A percentile compares a stretch with the other conserved stretches of the same genome.
Conservation (phyloP, 2,113 vertebrate genomes). For the Spea multiplicata region DNA sequence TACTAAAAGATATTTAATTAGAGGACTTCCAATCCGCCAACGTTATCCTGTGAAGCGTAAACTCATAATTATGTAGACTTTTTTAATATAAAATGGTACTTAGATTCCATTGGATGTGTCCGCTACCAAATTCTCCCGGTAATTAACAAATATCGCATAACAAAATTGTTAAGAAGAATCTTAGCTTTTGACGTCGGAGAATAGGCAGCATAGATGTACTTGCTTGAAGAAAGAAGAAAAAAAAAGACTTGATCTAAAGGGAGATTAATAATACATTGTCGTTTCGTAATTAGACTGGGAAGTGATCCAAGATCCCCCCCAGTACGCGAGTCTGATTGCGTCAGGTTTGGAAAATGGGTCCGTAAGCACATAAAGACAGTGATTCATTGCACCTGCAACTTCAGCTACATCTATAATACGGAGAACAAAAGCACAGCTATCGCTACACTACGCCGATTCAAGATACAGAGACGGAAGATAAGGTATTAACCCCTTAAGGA, state of each 20-base stretch:
- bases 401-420: not conserved
- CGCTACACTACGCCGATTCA: not conserved
- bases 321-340: slow-evolving; percentile 28
- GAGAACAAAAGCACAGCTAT: not conserved
- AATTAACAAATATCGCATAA: not conserved
- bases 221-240: slow-evolving; percentile 14
- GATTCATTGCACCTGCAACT: slow-evolving; percentile 38
- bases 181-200: not conserved
- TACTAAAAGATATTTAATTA: too few relatives aligned
- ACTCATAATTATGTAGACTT: too few relatives aligned
- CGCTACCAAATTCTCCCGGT: too few relatives aligned
- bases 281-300: slow-evolving; percentile 43
- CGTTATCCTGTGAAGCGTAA: too few relatives aligned
- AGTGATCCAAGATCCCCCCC: slow-evolving; percentile 11
- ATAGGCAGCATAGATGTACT: slow-evolving; percentile 1
- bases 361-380: slow-evolving; percentile 20
- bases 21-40: too few relatives aligned
- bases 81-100: too few relatives aligned
- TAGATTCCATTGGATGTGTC: too few relatives aligned
- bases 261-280: slow-evolving; percentile 37
- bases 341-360: slow-evolving; percentile 36
- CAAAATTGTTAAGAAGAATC: slow-evolving; percentile 8
- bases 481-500: too few relatives aligned
- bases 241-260: slow-evolving; percentile 12
- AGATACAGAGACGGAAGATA: too few relatives aligned